Conservation (phyloP, 2,797 vertebrate genomes). For the Oryzias sinensis region DNA sequence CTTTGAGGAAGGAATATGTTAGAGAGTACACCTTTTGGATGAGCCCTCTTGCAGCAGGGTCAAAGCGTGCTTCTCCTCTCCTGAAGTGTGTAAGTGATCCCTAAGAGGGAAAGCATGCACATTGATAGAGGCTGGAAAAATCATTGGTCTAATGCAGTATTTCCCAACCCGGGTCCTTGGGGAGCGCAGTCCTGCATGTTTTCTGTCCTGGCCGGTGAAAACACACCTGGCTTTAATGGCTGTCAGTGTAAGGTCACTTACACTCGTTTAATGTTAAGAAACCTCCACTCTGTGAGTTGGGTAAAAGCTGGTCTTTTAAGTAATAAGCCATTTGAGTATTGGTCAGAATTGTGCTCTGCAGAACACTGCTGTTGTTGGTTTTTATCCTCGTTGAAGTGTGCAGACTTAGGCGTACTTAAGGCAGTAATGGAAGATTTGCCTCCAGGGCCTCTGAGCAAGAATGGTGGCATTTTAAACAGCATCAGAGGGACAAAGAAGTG, state of each 20-base stretch:
- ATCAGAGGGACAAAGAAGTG: constrained; percentile 71
- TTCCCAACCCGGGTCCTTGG: too few species aligned
- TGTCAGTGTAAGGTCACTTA: constrained; percentile 35
- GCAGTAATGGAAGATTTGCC: constrained; percentile 70
- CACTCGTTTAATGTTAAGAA: too few species aligned
- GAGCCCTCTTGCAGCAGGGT: constrained; percentile 67
- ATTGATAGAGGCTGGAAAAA: constrained; percentile 43
- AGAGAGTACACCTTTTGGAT: constrained; percentile 65
- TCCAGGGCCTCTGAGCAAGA: constrained; percentile 68
- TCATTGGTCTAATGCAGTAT: constrained; percentile 11
- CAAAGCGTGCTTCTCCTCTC: constrained; percentile 67
- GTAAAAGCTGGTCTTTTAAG: constrained; percentile 42
- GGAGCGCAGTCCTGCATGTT: too few species aligned
- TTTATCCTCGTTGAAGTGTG: constrained; percentile 7
- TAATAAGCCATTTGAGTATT: constrained; percentile 69
- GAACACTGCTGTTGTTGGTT: constrained; percentile 45
- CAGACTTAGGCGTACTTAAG: constrained; percentile 66
- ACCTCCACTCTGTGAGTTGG: too few species aligned
- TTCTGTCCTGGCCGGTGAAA: too few species aligned
- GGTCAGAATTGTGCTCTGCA: constrained; percentile 56
- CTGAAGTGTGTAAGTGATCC: constrained; percentile 77
- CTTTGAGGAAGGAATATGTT: constrained; percentile 62
- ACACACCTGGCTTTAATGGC: neutral
- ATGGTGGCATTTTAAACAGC: constrained; percentile 79
- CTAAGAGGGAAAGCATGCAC: constrained; percentile 57